phyloP scores from a whole-genome alignment of 2,113 vertebrate genomes.

The Tamias sibiricus region DNA sequence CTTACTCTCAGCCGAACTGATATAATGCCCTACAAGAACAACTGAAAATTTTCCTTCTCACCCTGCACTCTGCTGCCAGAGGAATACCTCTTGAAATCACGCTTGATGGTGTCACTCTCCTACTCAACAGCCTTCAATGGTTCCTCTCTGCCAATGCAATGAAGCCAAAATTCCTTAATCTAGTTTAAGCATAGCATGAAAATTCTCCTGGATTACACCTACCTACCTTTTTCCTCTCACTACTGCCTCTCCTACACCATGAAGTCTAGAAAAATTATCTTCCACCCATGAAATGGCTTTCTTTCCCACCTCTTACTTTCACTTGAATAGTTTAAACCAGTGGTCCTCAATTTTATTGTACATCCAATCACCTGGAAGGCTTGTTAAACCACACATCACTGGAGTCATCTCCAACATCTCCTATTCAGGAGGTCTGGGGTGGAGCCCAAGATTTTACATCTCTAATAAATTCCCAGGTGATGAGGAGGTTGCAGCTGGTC shows the following conservation, averaged over 20 bases:
- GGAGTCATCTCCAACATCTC: background rate
- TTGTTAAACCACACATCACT: background rate
- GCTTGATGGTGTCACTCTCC: background rate
- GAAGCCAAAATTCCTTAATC: background rate
- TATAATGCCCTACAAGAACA: background rate
- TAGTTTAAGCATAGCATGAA: background rate
- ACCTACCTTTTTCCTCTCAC: background rate
- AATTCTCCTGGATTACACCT: background rate
- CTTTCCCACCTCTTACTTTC: conserved; percentile 2
- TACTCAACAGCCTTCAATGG: background rate
- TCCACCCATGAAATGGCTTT: background rate
- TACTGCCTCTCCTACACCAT: background rate
- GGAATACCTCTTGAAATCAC: background rate
- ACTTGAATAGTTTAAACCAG: background rate
- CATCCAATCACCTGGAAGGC: background rate
- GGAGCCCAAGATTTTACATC: background rate
- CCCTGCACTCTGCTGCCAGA: background rate
- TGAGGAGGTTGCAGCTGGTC: background rate
- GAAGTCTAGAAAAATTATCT: background rate
- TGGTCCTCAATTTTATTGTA: background rate
- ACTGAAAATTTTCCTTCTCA: background rate
- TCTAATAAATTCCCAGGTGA: background rate
- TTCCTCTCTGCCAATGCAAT: background rate
- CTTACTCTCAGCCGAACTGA: background rate
- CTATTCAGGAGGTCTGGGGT: background rate